phyloP scores from a whole-genome alignment of 2,888 invertebrate genomes.

The Campaea margaritaria region DNA sequence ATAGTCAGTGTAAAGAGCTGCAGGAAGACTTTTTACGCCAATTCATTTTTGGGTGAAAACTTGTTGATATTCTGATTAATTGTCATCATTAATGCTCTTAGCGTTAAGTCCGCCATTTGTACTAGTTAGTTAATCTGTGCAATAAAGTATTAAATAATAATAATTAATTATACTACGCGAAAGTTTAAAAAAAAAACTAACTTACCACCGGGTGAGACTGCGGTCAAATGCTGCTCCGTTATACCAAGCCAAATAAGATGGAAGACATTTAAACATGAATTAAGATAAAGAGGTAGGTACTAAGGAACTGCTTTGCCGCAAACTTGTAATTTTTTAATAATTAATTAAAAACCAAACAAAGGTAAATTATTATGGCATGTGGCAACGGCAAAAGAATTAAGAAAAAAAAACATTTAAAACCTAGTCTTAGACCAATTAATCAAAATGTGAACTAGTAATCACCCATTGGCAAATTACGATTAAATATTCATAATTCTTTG shows the following conservation, averaged over 20 bases:
- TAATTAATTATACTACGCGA: no score
- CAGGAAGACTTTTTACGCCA: slow-evolving; percentile 83
- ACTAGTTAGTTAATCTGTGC: no score
- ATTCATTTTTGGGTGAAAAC: slow-evolving; percentile 35
- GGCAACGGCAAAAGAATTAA: background rate
- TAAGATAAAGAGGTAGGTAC: no score
- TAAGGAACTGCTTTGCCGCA: no score
- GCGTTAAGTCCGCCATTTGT: no score
- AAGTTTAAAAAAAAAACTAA: no score
- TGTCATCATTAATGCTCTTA: slow-evolving; percentile 21
- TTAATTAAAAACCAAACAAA: background rate
- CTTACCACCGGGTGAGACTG: no score
- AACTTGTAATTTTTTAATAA: no score
- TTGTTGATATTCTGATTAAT: slow-evolving; percentile 33
- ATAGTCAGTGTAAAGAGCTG: slow-evolving; percentile 85
- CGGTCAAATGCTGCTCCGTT: no score
- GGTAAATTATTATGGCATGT: background rate
- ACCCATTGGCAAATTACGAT: slow-evolving; percentile 69
- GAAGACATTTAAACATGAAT: no score
- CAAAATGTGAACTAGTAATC: slow-evolving; percentile 22
- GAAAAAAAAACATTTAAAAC: background rate
- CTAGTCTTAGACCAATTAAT: background rate
- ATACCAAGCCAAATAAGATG: no score
- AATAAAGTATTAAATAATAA: no score
- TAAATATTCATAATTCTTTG: slow-evolving; percentile 67